These are phyloP conservation scores for Melieria omissa DNA, from an alignment of 2,888 invertebrate species.

Conservation along the genomic window DNA sequence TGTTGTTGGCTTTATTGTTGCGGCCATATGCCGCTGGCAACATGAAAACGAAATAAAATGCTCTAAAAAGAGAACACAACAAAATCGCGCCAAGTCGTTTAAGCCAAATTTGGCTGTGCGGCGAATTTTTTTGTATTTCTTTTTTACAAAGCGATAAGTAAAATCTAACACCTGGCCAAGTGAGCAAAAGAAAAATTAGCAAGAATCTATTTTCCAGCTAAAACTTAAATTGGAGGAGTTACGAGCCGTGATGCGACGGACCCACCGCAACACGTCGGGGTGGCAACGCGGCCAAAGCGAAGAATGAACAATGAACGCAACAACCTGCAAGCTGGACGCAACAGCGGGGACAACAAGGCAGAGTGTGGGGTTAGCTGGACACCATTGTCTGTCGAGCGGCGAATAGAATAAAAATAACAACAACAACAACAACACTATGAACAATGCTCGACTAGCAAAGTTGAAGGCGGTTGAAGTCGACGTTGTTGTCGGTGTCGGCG, in stretches of 20 bases:
- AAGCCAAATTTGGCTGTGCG: conserved; percentile 17
- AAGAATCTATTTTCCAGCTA: conserved; percentile 24
- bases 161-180: conserved; percentile 32
- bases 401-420: not conserved
- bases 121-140: too few species aligned
- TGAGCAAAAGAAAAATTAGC: conserved; percentile 28
- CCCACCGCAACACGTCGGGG: conserved; percentile 25
- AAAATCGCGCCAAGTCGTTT: not conserved
- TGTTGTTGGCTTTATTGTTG: conserved; percentile 2
- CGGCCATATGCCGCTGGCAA: conserved; percentile 16
- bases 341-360: not conserved
- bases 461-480: too few species aligned
- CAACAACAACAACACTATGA: conserved; percentile 5
- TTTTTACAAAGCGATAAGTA: conserved; percentile 13
- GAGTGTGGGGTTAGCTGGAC: conserved; percentile 10
- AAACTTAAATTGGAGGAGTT: not conserved
- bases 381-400: conserved; percentile 18
- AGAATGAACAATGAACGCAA: conserved; percentile 6
- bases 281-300: conserved; percentile 3
- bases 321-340: conserved; percentile 12
- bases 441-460: too few species aligned
- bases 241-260: conserved; percentile 10
- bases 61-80: conserved; percentile 2
- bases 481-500: too few species aligned
- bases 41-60: conserved; percentile 28